phyloP scores from a whole-genome alignment of 2,888 invertebrate genomes.

The Aporophyla lueneburgensis region DNA sequence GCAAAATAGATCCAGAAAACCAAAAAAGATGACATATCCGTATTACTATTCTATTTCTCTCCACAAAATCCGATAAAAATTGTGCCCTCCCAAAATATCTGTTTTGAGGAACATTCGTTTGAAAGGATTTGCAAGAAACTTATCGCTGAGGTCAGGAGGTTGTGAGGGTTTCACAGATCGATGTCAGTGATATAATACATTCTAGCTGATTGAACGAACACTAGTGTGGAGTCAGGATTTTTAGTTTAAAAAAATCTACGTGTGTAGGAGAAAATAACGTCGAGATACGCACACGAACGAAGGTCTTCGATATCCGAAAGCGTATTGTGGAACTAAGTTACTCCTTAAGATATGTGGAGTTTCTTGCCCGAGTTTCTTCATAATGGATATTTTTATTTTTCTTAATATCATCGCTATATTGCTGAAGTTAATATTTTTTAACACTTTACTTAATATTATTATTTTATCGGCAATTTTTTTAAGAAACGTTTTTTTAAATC shows the following conservation, averaged over 20 bases:
- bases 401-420: too few species aligned
- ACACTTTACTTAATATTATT: too few species aligned
- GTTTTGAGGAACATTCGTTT: background rate
- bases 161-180: constrained; percentile 24
- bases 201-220: constrained; percentile 36
- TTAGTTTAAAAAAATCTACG: background rate
- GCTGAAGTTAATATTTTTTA: too few species aligned
- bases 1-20: background rate
- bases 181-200: constrained; percentile 38
- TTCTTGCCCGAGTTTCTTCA: too few species aligned
- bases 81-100: constrained; percentile 1
- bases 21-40: background rate
- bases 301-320: too few species aligned
- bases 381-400: too few species aligned
- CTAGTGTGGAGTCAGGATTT: background rate
- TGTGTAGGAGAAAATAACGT: too few species aligned
- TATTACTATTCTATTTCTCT: background rate
- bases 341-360: too few species aligned
- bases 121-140: constrained; percentile 41
- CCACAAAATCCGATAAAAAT: background rate
- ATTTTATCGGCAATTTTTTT: too few species aligned
- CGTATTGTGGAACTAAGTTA: too few species aligned
- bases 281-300: too few species aligned
- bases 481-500: too few species aligned
- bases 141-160: constrained; percentile 26